Evolutionary conservation across 2,888 invertebrate genomes (phyloP).

Genomic region (Allygus modestus): DNA sequence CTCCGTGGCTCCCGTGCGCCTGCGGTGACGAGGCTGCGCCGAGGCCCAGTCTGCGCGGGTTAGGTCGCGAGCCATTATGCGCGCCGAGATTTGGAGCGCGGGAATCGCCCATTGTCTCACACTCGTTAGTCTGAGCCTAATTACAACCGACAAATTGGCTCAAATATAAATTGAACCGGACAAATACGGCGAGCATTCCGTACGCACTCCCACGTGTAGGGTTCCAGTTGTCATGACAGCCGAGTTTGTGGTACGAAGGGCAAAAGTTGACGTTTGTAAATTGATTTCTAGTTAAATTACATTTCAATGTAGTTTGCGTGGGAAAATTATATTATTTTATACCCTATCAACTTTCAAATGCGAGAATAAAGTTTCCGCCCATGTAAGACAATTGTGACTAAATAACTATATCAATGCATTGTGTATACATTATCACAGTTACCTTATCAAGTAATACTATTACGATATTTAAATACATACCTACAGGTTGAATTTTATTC

Average conservation of each 20-base stretch:
- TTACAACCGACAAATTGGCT: conserved; percentile 53
- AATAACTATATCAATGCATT: too few species aligned
- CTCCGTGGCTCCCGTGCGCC: background rate
- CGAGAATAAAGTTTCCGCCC: too few species aligned
- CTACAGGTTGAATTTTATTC: too few species aligned
- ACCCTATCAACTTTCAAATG: too few species aligned
- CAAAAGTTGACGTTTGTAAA: background rate
- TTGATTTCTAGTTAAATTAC: too few species aligned
- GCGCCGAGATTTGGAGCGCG: conserved; percentile 51
- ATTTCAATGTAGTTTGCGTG: too few species aligned
- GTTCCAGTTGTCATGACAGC: background rate
- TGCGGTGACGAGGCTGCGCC: background rate
- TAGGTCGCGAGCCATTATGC: background rate
- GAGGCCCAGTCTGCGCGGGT: background rate
- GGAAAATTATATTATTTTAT: too few species aligned
- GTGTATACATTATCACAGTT: too few species aligned
- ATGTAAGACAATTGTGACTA: too few species aligned
- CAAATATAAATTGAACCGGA: conserved; percentile 42
- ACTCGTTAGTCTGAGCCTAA: conserved; percentile 21
- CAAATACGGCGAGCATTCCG: conserved; percentile 35
- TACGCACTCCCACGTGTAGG: background rate
- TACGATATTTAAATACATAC: too few species aligned
- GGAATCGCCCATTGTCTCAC: conserved; percentile 44
- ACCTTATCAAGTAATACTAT: too few species aligned
- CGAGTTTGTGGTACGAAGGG: too few species aligned